phyloP scores from a whole-genome alignment of 2,888 invertebrate species.

The Lasiommata megera region DNA sequence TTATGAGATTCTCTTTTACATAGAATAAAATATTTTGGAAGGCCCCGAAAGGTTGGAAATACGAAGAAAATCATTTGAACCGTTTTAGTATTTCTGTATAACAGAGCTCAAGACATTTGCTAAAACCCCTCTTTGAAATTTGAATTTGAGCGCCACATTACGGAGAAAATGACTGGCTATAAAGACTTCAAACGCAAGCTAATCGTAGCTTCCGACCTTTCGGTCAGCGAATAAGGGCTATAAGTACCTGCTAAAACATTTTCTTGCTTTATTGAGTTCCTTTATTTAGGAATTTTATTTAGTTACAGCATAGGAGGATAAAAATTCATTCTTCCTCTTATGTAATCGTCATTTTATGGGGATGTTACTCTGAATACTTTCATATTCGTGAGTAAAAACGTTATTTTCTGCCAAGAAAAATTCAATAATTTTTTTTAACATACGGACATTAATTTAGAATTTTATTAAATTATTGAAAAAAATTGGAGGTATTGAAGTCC shows the following conservation, averaged over 20 bases:
- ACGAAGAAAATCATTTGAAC: conserved; percentile 38
- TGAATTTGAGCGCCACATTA: conserved; percentile 74
- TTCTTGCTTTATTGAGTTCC: conserved; percentile 57
- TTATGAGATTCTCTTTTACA: conserved; percentile 22
- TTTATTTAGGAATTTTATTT: conserved; percentile 48
- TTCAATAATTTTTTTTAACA: no score
- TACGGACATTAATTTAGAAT: no score
- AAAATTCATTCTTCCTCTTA: conserved; percentile 13
- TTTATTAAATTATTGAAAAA: no score
- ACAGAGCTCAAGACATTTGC: conserved; percentile 56
- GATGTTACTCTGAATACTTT: neutral
- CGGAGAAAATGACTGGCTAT: conserved; percentile 71
- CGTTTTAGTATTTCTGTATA: conserved; percentile 48
- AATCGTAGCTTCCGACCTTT: conserved; percentile 78
- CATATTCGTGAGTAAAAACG: neutral
- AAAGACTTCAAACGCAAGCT: conserved; percentile 78
- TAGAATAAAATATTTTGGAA: conserved; percentile 23
- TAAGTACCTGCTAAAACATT: conserved; percentile 63
- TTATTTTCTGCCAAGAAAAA: no score
- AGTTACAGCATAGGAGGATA: conserved; percentile 7
- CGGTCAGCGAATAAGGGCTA: conserved; percentile 57
- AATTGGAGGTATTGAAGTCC: no score
- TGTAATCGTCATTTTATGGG: neutral
- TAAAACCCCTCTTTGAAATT: conserved; percentile 65
- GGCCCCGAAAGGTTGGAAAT: conserved; percentile 25